Base-by-base conservation (phyloP, 2,113 vertebrate genomes). In the Corythoichthys haematopterus region DNA sequence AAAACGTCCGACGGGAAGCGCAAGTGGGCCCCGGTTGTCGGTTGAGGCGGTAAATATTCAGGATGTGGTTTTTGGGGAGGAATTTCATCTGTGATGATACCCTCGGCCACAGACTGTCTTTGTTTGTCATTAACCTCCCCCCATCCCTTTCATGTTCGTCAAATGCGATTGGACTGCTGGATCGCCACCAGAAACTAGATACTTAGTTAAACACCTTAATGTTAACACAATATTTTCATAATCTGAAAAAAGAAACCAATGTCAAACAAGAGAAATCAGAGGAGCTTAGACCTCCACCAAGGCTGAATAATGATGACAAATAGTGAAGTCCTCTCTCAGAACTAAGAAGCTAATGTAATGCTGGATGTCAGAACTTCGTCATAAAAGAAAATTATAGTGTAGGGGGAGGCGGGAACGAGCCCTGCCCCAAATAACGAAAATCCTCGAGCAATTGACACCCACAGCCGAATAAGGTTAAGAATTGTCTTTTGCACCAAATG, bases 61-160 rank as follows among this genome's bases (percentile, higher is more conserved):
- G 85, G 88, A 89, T 88, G 86, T 88, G 88, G 85, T 67, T 89
- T 86, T 80, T 78, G 74, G 60, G 45, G 51, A 74, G 70, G 82
- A 82, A 72, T 80, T 52, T 75, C 71, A 80, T 82, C 74, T 73
- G 50, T 74, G 74, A 81, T 79, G 77, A 87, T 81, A 81, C 74
- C 72, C 65, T 69, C 55, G 35, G 72, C 77, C 75, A 78, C 76
- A 79, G 80, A 76, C 74, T n/a, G 78, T 71, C 84, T 86, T 87
- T 83, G 74, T 82, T 84, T 80, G 68, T 80, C 72, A 74, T 77
- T 80, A 79, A 66, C 36, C 9, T 1, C 57, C 80, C 66, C 3
- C 40, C 40, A 1, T 77, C 68, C 57, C 73, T 85, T 88, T 84
- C 76, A 80, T 77, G 75, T 66, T 28, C 77, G 72, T 74, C 4